Base-by-base conservation (phyloP, 2,888 invertebrate genomes). In the Synergus umbraculus region DNA sequence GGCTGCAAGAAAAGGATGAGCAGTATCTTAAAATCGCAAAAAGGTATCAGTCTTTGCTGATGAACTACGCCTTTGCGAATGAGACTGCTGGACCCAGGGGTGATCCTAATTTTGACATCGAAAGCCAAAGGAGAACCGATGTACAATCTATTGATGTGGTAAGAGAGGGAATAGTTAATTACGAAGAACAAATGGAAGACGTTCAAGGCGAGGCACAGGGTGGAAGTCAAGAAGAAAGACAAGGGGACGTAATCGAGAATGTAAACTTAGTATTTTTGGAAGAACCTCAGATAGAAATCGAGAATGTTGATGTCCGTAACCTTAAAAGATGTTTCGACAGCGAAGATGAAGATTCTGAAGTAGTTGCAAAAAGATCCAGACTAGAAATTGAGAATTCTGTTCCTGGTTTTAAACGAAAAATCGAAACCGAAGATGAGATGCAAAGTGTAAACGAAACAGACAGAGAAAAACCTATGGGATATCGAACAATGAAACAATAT, bases 1-100 rank as follows among this genome's bases (percentile, higher is more conserved):
- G 91, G 29, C 86, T 93, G 12, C 89, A 92, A 2, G 93, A 93
- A 76, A 92, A 91, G 80, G 93, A 94, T 85, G 93, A 92, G 73
- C 93, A 92, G 13, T 93, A 93, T 80, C 88, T 91, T 5, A 88
- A 92, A 87, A 89, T 91, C 87, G 87, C 93, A 76, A 83, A 92
- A 84, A 83, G 93, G 81, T 90, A 92, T 82, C 92, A 93, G 66
- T 87, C 91, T 65, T 89, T 93, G 29, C 82, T 92, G 54, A 85
- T 85, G n/a, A 88, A 88, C 78, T 86, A 90, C 8, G 89, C 77
- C 10, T 73, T 76, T 58, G 81, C 79, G 76, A 63, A 49, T 7
- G 37, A 54, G 1, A n/a, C 37, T 10, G 29, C 49, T n/a, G 18
- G 37, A n/a, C 73, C 54, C 12, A 41, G 54, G n/a, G 10, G n/a